These are phyloP conservation scores for Lasioglossum lativentre DNA, from an alignment of 2,888 invertebrate species.

Conservation along the genomic window DNA sequence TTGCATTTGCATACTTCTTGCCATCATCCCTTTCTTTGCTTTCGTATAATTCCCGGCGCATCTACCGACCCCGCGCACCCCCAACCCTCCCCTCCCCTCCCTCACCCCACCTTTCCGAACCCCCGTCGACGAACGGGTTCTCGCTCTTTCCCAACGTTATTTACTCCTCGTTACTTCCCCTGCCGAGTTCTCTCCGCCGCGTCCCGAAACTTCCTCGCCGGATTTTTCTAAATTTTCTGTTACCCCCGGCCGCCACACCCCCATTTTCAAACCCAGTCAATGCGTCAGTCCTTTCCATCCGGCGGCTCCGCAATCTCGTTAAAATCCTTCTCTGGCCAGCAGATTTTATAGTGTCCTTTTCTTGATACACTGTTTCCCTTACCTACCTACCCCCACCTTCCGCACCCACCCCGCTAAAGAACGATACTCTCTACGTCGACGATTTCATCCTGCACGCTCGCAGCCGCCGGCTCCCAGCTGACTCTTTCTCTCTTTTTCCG, in stretches of 20 bases:
- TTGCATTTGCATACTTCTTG: slow-evolving; percentile 58
- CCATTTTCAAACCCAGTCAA: neutral
- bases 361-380: slow-evolving; percentile 6
- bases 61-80: neutral
- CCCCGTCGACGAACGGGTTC: neutral
- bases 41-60: slow-evolving; percentile 50
- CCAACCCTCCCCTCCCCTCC: neutral
- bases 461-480: neutral
- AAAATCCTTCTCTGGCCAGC: slow-evolving; percentile 20
- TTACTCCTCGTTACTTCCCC: slow-evolving; percentile 51
- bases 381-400: too few species aligned
- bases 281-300: slow-evolving; percentile 6
- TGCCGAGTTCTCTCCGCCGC: neutral
- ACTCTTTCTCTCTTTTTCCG: neutral
- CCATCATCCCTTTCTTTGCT: slow-evolving; percentile 30
- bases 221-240: slow-evolving; percentile 20
- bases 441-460: neutral
- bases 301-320: slow-evolving; percentile 15
- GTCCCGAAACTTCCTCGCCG: slow-evolving; percentile 10
- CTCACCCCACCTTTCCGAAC: neutral
- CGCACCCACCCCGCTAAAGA: too few species aligned
- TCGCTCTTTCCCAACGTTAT: slow-evolving; percentile 26
- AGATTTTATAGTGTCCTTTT: neutral
- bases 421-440: neutral
- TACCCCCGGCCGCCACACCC: too few species aligned